These are phyloP conservation scores for Antrozous pallidus DNA, from an alignment of 2,797 vertebrate genomes.

Conservation along the genomic window DNA sequence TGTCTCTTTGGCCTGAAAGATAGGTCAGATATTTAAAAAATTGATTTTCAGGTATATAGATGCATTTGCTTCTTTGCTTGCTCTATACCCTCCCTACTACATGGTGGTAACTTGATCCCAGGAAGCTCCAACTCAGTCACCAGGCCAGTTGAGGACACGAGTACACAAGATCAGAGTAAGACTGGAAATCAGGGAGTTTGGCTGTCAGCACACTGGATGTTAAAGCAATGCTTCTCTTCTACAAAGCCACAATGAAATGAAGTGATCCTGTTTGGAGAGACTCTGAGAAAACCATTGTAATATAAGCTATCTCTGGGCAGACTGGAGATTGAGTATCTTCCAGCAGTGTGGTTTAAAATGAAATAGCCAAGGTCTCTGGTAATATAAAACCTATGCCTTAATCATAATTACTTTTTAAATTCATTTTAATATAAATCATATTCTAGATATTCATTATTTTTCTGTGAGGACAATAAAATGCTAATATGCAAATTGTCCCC, in stretches of 20 bases:
- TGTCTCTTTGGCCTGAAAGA: neutral
- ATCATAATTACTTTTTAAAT: slow-evolving; percentile 11
- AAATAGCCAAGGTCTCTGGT: neutral
- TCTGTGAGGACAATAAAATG: neutral
- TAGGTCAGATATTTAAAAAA: neutral
- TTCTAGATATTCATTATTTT: neutral
- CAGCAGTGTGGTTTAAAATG: neutral
- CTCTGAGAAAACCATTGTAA: neutral
- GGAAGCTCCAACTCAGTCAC: neutral
- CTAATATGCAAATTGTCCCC: too few species aligned
- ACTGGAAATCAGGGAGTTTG: neutral
- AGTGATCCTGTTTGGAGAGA: neutral
- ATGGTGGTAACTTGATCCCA: neutral
- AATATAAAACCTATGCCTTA: neutral
- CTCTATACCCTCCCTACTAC: neutral
- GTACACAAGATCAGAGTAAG: neutral
- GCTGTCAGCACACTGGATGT: neutral
- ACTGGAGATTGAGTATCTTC: neutral
- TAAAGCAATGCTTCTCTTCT: neutral
- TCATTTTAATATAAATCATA: neutral
- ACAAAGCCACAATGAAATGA: neutral
- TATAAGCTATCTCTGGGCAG: neutral
- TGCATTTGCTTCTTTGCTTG: neutral
- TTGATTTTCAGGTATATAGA: neutral
- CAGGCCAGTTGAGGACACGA: neutral